Conservation (phyloP, 1,140 invertebrate genomes). For the Drosophila lowei region DNA sequence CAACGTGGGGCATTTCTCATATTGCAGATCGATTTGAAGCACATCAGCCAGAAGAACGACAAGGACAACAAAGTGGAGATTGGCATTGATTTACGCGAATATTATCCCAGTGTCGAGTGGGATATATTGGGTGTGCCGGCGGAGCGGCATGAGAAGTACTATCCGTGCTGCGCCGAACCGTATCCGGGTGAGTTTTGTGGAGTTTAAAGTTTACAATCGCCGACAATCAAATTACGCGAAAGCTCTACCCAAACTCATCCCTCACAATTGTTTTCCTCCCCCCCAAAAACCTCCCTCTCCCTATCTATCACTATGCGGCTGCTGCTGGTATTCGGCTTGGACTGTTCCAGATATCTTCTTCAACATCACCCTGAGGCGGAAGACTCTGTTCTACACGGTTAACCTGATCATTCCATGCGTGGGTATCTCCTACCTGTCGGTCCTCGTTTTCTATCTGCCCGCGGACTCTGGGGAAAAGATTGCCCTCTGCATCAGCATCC, state of each 20-base stretch:
- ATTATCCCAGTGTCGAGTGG: conserved; percentile 98
- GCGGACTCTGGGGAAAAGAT: conserved; percentile 99
- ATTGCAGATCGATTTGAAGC: conserved; percentile 93
- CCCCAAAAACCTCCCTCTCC: neutral
- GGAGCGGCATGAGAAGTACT: conserved; percentile 94
- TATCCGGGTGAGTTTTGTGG: conserved; percentile 88
- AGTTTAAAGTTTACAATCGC: conserved; percentile 66
- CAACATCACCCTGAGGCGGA: conserved; percentile 97
- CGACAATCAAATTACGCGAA: conserved; percentile 57
- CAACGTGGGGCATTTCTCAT: conserved; percentile 33
- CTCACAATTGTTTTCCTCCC: conserved; percentile 7
- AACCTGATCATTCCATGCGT: conserved; percentile 97
- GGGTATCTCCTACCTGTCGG: conserved; percentile 95
- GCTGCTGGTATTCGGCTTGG: conserved; percentile 31
- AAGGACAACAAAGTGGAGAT: conserved; percentile 92
- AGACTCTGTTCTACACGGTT: conserved; percentile 98
- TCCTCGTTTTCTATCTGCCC: conserved; percentile 98
- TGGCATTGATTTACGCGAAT: conserved; percentile 96
- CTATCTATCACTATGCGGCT: conserved; percentile 52
- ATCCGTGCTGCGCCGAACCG: conserved; percentile 93
- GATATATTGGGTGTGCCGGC: conserved; percentile 97
- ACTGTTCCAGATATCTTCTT: conserved; percentile 95
- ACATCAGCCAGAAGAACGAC: conserved; percentile 91
- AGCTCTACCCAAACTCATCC: conserved; percentile 80
- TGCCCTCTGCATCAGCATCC: conserved; percentile 98